Conservation (phyloP, 2,888 invertebrate species). For the Dynastes maya region DNA sequence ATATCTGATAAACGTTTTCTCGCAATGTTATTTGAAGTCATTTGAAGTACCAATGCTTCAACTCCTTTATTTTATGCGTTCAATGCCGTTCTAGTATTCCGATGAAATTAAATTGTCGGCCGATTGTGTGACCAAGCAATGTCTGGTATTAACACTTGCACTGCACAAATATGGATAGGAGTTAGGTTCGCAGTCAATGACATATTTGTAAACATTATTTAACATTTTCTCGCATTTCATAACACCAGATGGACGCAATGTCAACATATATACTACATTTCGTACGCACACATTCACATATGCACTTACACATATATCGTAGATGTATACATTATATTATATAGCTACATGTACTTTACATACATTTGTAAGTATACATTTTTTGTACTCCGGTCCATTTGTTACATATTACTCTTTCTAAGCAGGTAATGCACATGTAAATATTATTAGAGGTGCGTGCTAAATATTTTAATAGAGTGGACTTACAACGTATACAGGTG, state of each 20-base stretch:
- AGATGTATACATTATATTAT: too few relatives aligned
- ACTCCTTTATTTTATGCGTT: conserved; percentile 28
- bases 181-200: conserved; percentile 48
- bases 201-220: conserved; percentile 50
- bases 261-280: conserved; percentile 30
- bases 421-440: conserved; percentile 27
- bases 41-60: conserved; percentile 28
- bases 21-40: conserved; percentile 27
- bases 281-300: neutral
- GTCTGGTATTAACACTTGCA: conserved; percentile 44
- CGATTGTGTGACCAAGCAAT: conserved; percentile 43
- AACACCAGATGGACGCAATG: conserved; percentile 43
- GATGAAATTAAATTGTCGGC: conserved; percentile 37
- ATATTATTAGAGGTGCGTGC: conserved; percentile 32
- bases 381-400: conserved; percentile 4
- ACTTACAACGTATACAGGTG: neutral
- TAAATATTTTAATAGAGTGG: conserved; percentile 34
- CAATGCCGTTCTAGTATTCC: neutral
- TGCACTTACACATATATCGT: too few relatives aligned
- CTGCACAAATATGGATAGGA: conserved; percentile 40
- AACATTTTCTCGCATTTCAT: conserved; percentile 46
- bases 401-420: conserved; percentile 40
- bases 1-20: conserved; percentile 27
- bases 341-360: neutral
- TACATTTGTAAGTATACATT: conserved; percentile 2